phyloP scores from a whole-genome alignment of 2,888 invertebrate genomes.

The Parnassius mnemosyne region DNA sequence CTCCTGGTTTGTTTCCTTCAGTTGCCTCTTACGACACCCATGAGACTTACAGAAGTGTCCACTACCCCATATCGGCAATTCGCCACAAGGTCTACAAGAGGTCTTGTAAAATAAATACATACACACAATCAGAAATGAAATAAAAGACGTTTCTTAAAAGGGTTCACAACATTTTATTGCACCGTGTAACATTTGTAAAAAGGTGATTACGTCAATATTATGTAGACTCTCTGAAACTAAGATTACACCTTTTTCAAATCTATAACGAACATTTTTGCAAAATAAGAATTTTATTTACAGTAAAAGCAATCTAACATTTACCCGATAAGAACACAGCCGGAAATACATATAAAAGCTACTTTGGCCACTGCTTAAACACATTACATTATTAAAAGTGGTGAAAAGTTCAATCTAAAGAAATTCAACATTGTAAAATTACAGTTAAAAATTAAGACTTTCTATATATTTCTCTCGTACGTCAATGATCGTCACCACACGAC shows the following conservation, averaged over 20 bases:
- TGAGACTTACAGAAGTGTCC: no score
- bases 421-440: no score
- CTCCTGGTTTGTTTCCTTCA: no score
- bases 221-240: constrained; percentile 26
- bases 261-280: constrained; percentile 14
- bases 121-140: not conserved
- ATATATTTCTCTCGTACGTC: no score
- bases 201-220: constrained; percentile 30
- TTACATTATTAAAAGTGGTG: not conserved
- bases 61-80: no score
- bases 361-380: not conserved
- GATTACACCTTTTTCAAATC: constrained; percentile 2
- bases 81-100: no score
- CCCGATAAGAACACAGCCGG: constrained; percentile 11
- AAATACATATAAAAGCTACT: constrained; percentile 16
- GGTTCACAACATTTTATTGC: constrained; percentile 74
- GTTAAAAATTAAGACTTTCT: no score
- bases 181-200: constrained; percentile 71
- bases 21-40: no score
- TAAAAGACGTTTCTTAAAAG: constrained; percentile 35
- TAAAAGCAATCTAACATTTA: constrained; percentile 15
- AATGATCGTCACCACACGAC: no score
- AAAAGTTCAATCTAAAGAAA: not conserved
- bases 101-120: not conserved
- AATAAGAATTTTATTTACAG: constrained; percentile 10